Base-by-base conservation (phyloP, 2,797 vertebrate genomes). In the Crypturellus tataupa region DNA sequence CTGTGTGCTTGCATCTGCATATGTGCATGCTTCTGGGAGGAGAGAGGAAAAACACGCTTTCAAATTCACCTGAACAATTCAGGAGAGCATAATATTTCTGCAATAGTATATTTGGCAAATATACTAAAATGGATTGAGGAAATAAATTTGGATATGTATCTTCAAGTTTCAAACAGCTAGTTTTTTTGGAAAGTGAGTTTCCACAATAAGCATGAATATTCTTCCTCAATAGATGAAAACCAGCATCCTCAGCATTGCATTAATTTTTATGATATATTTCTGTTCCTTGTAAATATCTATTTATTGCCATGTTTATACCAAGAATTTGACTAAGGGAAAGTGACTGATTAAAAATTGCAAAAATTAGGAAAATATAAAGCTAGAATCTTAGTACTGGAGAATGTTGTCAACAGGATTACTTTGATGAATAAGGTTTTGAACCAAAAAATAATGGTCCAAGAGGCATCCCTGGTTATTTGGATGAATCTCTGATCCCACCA, bases 371-470 rank as follows among this genome's bases (percentile, higher is more conserved):
- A 90, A 75, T 78, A 0, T 83, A 59, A 49, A 12, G 12, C 11
- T 85, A 49, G 42, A 42, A 53, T 80, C 18, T 87, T 94, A 87
- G 76, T 84, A 87, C 59, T 51, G 10, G 87, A 77, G 44, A 86
- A 60, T 67, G 25, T 13, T 3, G 25, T 42, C 53, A 75, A 60
- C 23, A 44, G 15, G 40, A 76, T 49, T 5, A 69, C 11, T 84
- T 88, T 37, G 10, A 62, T 15, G 3, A 47, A 12, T 4, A 69
- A 46, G 1, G 12, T 62, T 91, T 68, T 65, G 69, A 27, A 82
- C 8, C 10, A 77, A 89, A 93, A 65, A 49, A 65, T 19, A 60
- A 58, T 39, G 76, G 79, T 93, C 12, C n/a, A 27, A 58, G 6
- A 73, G 51, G 56, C 6, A 55, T 1, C 1, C 2, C 63, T 24